Conservation (phyloP, 2,888 invertebrate genomes). For the Dendrolimus pini region DNA sequence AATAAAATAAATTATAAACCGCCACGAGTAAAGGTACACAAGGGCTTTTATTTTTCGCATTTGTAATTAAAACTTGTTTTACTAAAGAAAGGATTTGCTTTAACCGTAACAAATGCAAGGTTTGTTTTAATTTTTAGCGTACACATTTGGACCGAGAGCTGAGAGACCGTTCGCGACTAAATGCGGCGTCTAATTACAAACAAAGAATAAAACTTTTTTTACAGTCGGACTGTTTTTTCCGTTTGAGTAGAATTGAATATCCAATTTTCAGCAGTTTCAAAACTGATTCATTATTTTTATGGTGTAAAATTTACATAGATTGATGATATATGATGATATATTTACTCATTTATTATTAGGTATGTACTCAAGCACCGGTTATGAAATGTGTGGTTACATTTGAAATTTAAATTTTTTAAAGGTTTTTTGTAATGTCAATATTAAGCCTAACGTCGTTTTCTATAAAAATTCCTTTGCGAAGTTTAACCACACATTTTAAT, state of each 20-base stretch:
- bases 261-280: constrained; percentile 33
- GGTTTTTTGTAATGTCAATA: too few relatives aligned
- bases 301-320: constrained; percentile 4
- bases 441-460: too few relatives aligned
- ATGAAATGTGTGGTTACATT: too few relatives aligned
- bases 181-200: constrained; percentile 61
- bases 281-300: constrained; percentile 9
- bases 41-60: background rate
- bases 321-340: too few relatives aligned
- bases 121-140: constrained; percentile 25
- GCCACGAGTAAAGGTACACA: background rate
- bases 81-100: constrained; percentile 2
- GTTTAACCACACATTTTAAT: too few relatives aligned
- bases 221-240: constrained; percentile 54
- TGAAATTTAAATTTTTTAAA: too few relatives aligned
- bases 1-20: background rate
- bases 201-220: constrained; percentile 59
- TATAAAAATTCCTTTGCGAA: too few relatives aligned
- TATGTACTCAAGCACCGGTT: too few relatives aligned
- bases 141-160: constrained; percentile 23
- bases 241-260: constrained; percentile 61
- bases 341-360: too few relatives aligned
- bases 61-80: constrained; percentile 4
- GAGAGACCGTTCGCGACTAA: constrained; percentile 23
- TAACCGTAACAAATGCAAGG: constrained; percentile 8